Conservation (phyloP, 2,113 vertebrate species). For the Miniopterus natalensis region DNA sequence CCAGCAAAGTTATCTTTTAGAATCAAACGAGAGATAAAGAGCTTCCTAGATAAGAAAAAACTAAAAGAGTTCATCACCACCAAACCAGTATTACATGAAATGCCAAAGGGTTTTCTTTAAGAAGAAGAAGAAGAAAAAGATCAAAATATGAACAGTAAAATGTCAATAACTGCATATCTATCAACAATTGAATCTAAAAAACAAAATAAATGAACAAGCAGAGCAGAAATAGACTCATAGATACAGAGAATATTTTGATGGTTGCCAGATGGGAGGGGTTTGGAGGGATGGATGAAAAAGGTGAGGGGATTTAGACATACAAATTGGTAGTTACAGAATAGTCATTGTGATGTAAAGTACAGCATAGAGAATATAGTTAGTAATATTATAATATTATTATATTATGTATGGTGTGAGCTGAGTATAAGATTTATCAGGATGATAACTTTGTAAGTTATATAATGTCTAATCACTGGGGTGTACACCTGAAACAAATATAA, state of each 20-base stretch:
- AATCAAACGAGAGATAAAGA: too few relatives aligned
- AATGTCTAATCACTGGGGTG: not conserved
- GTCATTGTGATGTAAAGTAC: not conserved
- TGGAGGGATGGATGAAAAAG: not conserved
- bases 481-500: not conserved
- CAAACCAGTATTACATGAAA: too few relatives aligned
- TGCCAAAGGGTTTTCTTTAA: too few relatives aligned
- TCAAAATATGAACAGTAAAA: not conserved
- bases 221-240: not conserved
- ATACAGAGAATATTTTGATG: not conserved
- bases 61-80: too few relatives aligned
- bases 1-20: too few relatives aligned
- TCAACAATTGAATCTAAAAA: not conserved
- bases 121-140: too few relatives aligned
- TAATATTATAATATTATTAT: not conserved
- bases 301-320: not conserved
- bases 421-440: not conserved
- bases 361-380: not conserved
- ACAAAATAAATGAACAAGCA: not conserved
- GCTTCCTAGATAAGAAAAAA: too few relatives aligned
- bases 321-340: not conserved
- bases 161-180: not conserved
- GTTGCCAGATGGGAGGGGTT: not conserved
- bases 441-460: not conserved
- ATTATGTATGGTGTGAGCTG: not conserved